Conservation (phyloP, 1,140 invertebrate species). For the Habropoda laboriosa region DNA sequence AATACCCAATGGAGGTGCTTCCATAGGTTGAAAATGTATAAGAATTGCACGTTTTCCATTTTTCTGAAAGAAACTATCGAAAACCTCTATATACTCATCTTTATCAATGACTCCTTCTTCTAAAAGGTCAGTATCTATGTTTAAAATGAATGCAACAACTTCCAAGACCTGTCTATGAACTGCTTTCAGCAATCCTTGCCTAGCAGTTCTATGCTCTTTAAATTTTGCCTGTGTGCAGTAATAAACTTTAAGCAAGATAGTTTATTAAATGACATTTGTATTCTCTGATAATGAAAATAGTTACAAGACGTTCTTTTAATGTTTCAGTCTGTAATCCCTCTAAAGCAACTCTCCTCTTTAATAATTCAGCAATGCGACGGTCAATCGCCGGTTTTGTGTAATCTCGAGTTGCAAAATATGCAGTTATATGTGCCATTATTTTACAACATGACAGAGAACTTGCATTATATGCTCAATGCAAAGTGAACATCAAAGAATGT, state of each 20-base stretch:
- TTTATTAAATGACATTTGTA: background rate
- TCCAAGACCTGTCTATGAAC: constrained; percentile 86
- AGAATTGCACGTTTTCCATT: constrained; percentile 80
- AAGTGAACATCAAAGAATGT: constrained; percentile 26
- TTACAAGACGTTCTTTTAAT: constrained; percentile 68
- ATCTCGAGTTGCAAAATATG: constrained; percentile 60
- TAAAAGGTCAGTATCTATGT: constrained; percentile 82
- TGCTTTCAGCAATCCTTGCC: constrained; percentile 81
- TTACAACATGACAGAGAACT: background rate
- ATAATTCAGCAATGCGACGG: constrained; percentile 67
- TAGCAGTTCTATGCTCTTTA: constrained; percentile 80
- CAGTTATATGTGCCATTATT: constrained; percentile 53
- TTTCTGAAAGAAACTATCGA: constrained; percentile 82
- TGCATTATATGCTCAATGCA: background rate
- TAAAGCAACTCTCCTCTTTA: constrained; percentile 66
- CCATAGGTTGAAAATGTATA: constrained; percentile 82
- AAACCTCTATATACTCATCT: constrained; percentile 83
- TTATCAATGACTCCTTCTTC: constrained; percentile 86
- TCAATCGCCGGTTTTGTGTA: constrained; percentile 72
- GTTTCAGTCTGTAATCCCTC: constrained; percentile 62
- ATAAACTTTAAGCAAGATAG: background rate
- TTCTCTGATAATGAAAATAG: too few species aligned
- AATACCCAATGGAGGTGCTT: constrained; percentile 80
- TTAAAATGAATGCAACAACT: constrained; percentile 83
- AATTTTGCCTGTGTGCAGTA: constrained; percentile 77